Conservation (phyloP, 1,140 invertebrate species). For the Listronotus bonariensis region DNA sequence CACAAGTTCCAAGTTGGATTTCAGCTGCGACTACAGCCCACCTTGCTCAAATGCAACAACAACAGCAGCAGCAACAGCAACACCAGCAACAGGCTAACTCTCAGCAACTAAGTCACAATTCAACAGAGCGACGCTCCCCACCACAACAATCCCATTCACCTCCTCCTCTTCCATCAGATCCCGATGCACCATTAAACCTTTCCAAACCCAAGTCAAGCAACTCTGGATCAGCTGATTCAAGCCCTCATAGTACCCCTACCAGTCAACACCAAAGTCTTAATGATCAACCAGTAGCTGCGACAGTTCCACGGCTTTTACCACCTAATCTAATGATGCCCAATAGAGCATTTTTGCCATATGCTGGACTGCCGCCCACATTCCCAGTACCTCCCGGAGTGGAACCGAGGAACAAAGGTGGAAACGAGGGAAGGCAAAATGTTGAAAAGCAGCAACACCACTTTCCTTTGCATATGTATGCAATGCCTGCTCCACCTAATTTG, state of each 20-base stretch:
- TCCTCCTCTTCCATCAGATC: constrained; percentile 59
- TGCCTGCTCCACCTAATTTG: constrained; percentile 48
- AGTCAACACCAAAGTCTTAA: constrained; percentile 46
- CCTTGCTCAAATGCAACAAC: constrained; percentile 38
- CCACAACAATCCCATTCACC: constrained; percentile 54
- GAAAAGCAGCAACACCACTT: constrained; percentile 55
- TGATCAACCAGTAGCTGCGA: constrained; percentile 64
- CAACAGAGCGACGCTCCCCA: constrained; percentile 25
- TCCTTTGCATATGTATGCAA: constrained; percentile 52
- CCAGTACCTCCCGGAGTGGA: constrained; percentile 55
- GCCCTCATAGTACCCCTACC: constrained; percentile 44
- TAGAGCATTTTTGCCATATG: constrained; percentile 63
- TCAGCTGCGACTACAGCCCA: constrained; percentile 47
- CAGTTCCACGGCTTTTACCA: constrained; percentile 63
- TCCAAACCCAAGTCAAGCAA: constrained; percentile 77
- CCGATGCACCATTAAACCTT: constrained; percentile 85
- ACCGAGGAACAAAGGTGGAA: constrained; percentile 50
- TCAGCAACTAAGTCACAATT: constrained; percentile 4
- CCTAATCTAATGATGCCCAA: constrained; percentile 61
- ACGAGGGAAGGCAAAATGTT: constrained; percentile 45
- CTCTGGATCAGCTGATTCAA: constrained; percentile 52
- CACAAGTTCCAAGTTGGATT: constrained; percentile 52
- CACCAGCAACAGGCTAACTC: constrained; percentile 15
- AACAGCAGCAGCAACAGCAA: constrained; percentile 26
- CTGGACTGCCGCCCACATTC: constrained; percentile 64